Conservation (phyloP, 2,888 invertebrate species). For the Agrenia bidenticulata region DNA sequence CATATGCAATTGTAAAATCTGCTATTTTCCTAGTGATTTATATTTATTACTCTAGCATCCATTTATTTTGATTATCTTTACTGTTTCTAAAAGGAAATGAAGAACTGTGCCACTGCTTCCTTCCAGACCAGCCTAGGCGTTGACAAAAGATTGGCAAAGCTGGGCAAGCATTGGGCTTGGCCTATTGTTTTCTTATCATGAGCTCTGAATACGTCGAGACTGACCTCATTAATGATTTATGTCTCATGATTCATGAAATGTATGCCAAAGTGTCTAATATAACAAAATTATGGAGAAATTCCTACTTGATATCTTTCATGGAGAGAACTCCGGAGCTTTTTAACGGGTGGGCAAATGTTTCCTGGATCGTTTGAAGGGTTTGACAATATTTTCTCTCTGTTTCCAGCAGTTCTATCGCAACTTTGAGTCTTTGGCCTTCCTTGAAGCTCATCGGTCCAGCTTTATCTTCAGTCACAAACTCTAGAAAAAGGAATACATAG, state of each 20-base stretch:
- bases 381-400: conserved; percentile 58
- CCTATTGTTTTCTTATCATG: too few relatives aligned
- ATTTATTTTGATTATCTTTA: conserved; percentile 5
- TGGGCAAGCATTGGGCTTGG: too few relatives aligned
- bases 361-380: conserved; percentile 57
- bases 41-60: not conserved
- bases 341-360: conserved; percentile 57
- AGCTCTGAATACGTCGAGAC: too few relatives aligned
- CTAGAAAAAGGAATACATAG: too few relatives aligned
- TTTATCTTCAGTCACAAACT: too few relatives aligned
- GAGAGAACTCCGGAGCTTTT: conserved; percentile 54
- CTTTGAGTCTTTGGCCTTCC: conserved; percentile 53
- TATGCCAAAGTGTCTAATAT: not conserved
- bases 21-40: not conserved
- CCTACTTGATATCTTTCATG: conserved; percentile 55
- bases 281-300: not conserved
- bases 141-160: too few relatives aligned
- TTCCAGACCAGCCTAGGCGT: too few relatives aligned
- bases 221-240: too few relatives aligned
- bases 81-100: not conserved
- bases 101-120: too few relatives aligned
- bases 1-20: not conserved
- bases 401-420: conserved; percentile 57
- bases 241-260: too few relatives aligned
- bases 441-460: conserved; percentile 30